These are phyloP conservation scores for Pachypanchax playfairii DNA, from an alignment of 2,113 vertebrate species.

Conservation along the genomic window DNA sequence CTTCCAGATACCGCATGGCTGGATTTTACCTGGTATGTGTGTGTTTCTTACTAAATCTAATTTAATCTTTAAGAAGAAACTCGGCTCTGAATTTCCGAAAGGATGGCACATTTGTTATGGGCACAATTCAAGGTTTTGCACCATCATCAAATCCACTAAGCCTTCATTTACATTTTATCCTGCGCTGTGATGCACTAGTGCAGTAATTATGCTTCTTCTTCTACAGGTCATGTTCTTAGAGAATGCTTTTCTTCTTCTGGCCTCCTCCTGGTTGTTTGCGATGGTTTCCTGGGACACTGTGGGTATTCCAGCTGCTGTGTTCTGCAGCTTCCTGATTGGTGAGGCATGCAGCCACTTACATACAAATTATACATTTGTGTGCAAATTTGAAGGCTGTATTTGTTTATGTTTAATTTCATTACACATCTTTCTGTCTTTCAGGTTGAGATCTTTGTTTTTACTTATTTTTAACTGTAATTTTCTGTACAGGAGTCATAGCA, in stretches of 20 bases:
- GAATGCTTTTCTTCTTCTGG: conserved; percentile 81
- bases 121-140: no score
- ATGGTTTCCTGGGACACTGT: conserved; percentile 78
- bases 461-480: conserved; percentile 42
- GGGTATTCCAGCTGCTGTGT: conserved; percentile 68
- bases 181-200: no score
- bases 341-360: conserved; percentile 42
- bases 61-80: no score
- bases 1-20: conserved; percentile 80
- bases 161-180: no score
- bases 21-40: conserved; percentile 82
- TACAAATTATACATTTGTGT: background rate
- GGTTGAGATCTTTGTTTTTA: background rate
- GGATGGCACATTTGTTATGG: no score
- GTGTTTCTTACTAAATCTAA: background rate
- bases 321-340: conserved; percentile 85
- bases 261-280: conserved; percentile 82
- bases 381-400: background rate
- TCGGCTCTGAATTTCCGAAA: no score
- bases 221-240: conserved; percentile 77
- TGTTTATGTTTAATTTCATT: background rate
- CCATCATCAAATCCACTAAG: no score
- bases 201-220: no score
- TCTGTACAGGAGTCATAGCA: conserved; percentile 77
- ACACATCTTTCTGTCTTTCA: rapidly evolving